Conservation (phyloP, 2,888 invertebrate species). For the Meloe dianella region DNA sequence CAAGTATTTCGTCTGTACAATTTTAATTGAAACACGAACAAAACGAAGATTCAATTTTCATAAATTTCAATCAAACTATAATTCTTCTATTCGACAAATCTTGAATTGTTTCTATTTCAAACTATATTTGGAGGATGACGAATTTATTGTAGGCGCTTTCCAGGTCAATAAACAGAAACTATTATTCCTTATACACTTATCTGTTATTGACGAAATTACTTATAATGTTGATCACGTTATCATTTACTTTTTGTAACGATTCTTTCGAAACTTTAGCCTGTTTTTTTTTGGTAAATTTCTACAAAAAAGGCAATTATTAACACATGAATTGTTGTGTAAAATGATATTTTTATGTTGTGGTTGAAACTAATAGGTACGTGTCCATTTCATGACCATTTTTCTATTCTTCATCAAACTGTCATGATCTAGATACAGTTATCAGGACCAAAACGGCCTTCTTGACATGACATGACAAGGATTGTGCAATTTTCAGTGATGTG, state of each 20-base stretch:
- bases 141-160: conserved; percentile 22
- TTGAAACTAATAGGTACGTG: neutral
- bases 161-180: conserved; percentile 28
- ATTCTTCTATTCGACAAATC: neutral
- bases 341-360: neutral
- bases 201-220: conserved; percentile 23
- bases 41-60: neutral
- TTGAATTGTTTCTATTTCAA: conserved; percentile 12
- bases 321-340: too few species aligned
- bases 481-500: neutral
- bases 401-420: neutral
- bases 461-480: neutral
- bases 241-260: neutral
- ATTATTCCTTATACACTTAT: conserved; percentile 12
- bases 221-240: conserved; percentile 25
- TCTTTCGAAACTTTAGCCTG: neutral
- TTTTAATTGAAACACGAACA: neutral
- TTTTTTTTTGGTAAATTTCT: neutral
- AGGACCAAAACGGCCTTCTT: conserved; percentile 2
- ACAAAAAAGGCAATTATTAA: too few species aligned
- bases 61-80: neutral
- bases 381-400: neutral
- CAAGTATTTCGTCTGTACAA: neutral
- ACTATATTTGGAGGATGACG: conserved; percentile 24
- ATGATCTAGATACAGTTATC: conserved; percentile 14